Evolutionary conservation across 1,140 invertebrate species (phyloP).

Genomic region (Pachyrhynchus sulphureomaculatus): DNA sequence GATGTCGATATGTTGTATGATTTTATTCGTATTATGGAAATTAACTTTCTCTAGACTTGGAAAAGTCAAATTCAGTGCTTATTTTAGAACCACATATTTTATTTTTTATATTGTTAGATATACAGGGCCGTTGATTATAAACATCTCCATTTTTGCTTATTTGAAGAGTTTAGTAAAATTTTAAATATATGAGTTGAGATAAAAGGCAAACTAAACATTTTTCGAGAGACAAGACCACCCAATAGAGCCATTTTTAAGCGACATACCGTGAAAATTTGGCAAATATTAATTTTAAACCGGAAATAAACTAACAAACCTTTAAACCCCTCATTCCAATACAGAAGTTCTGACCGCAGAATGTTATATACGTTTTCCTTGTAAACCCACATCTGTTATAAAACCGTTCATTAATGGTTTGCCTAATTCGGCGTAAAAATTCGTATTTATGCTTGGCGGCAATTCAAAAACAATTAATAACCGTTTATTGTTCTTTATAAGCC

Average conservation of each 20-base stretch:
- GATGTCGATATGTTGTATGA: too few species aligned
- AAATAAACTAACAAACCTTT: constrained; percentile 2
- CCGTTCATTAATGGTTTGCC: constrained; percentile 15
- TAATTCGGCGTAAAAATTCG: constrained; percentile 24
- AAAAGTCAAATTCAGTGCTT: too few species aligned
- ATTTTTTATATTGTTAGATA: background rate
- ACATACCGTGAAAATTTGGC: background rate
- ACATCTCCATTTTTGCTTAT: too few species aligned
- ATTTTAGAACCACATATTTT: too few species aligned
- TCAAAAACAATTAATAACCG: constrained; percentile 18
- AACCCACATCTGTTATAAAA: constrained; percentile 23
- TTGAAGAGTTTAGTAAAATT: too few species aligned
- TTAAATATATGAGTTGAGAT: too few species aligned
- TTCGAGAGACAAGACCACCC: too few species aligned
- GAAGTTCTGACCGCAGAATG: background rate
- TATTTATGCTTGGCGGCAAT: constrained; percentile 18
- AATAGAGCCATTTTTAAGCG: background rate
- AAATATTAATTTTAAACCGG: constrained; percentile 16
- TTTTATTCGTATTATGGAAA: too few species aligned
- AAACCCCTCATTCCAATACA: background rate
- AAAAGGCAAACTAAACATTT: too few species aligned
- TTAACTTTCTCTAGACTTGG: background rate
- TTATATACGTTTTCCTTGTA: constrained; percentile 7
- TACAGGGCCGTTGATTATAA: too few species aligned
- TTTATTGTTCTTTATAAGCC: constrained; percentile 1